These are phyloP conservation scores for Phylloscopus collybita DNA, from an alignment of 2,797 vertebrate species.

Conservation along the genomic window DNA sequence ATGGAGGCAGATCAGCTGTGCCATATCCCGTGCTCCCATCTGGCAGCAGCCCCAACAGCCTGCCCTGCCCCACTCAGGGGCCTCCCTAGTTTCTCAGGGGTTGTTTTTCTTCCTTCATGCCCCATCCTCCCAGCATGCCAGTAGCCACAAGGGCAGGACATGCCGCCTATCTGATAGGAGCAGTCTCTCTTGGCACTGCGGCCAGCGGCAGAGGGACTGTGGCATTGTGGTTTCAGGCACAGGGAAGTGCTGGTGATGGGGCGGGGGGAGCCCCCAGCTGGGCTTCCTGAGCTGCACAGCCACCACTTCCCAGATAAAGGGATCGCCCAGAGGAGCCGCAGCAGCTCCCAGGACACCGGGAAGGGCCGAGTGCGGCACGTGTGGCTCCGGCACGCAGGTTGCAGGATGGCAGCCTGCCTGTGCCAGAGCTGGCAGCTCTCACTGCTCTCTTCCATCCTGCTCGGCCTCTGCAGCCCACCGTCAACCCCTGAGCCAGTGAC, in stretches of 20 bases:
- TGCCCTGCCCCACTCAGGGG: not conserved
- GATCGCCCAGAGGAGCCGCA: not conserved
- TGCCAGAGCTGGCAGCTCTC: not conserved
- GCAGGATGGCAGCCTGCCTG: slow-evolving; percentile 34
- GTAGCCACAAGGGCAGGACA: slow-evolving; percentile 60
- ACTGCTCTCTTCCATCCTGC: slow-evolving; percentile 43
- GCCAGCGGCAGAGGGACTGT: not conserved
- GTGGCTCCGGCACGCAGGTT: not conserved
- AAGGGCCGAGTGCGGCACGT: not conserved
- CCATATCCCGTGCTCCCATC: fast-evolving
- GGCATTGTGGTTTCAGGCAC: slow-evolving; percentile 59
- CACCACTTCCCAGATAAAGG: slow-evolving; percentile 66
- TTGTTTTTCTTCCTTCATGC: slow-evolving; percentile 54
- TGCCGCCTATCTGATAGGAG: slow-evolving; percentile 61
- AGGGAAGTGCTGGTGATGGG: slow-evolving; percentile 60
- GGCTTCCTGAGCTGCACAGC: slow-evolving; percentile 77
- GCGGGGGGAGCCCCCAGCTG: slow-evolving; percentile 47
- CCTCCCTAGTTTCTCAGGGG: not conserved
- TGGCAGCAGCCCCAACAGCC: not conserved
- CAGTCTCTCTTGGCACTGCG: slow-evolving; percentile 40
- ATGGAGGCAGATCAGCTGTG: not conserved
- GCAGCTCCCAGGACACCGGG: not conserved
- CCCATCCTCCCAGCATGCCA: not conserved
- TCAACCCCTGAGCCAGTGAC: slow-evolving; percentile 62
- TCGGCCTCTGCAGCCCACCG: slow-evolving; percentile 39